Base-by-base conservation (phyloP, 2,888 invertebrate species). In the Heteromurus nitidus region DNA sequence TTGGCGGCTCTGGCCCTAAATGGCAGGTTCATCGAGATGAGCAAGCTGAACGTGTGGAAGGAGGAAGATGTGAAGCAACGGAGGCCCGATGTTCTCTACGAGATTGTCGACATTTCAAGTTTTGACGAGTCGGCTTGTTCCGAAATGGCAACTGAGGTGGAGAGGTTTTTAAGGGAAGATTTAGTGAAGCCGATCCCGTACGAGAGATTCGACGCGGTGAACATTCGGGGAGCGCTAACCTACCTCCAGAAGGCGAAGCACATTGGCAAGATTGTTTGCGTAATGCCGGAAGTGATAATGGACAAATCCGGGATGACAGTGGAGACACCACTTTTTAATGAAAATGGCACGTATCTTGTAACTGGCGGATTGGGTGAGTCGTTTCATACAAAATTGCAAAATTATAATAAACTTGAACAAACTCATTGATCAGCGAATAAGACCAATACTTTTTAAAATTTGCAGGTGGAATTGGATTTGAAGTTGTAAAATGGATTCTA, bases 11-110 rank as follows among this genome's bases (percentile, higher is more conserved):
- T 79, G 2, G 50, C n/a, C 0, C 53, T 44, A 18, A 55, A 55
- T 5, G 84, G 80, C 2, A 30, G 80, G 11, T 84, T 84, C 64
- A 64, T 84, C 11, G 84, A 84, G 68, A 82, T 84, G 82, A 80
- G 84, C n/a, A 82, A 82, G 28, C 28, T 84, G 26, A 73, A 55
- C 20, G 73, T 80, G 18, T 84, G 84, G 84, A 42, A 24, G 9
- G 18, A 18, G 7, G 84, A 84, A 26, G 84, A 84, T 11, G 84
- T 82, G 0, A 47, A n/a, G n/a, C 26, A 42, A 20, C 60, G 60
- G 0, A 18, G 84, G 16, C 82, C 82, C 1, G 84, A 84, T 69
- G 76, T 82, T 0, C n/a, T 30, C 22, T 84, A 84, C 68, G 20
- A 62, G 9, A 18, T 82, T 11, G 75, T 82, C 0, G 82, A 84